Evolutionary conservation across 1,140 invertebrate species (phyloP), one percentile per base, ranked within the genome.

Genomic region (Cherax quadricarinatus): DNA sequence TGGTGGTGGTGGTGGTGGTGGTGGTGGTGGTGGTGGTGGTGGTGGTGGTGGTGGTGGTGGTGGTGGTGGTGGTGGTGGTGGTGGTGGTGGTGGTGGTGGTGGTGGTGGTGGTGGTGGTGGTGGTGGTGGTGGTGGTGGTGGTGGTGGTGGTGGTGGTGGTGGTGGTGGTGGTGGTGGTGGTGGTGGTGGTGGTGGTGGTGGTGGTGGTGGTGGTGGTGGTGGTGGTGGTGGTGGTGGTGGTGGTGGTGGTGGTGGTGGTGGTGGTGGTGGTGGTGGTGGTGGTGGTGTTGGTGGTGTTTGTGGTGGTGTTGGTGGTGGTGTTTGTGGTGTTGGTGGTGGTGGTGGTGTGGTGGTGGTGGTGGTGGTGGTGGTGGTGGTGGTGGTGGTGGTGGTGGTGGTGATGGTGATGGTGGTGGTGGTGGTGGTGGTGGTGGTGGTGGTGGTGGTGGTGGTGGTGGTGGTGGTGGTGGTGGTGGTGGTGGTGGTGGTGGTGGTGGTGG

Each of bases 161-260:
- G 66, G 66, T 70, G 66, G n/a, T 70, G 66, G 66, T 70, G 66
- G 66, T 70, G 66, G 66, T 70, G 66, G 66, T 70, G 66, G 66
- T 70, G 66, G 66, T 70, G 66, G 66, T 70, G 66, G 66, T 70
- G 66, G 66, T 70, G 66, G 66, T 70, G 66, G 66, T 70, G 66
- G 66, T 70, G 66, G 66, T 70, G 66, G n/a, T 70, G 66, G 66
- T 70, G 66, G n/a, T 70, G 66, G 66, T 70, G 66, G 66, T 70
- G 66, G 66, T 70, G 66, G 66, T 70, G 66, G 66, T 70, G 66
- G 66, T 70, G 66, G 66, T 70, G 66, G 66, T 70, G 66, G 66
- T 70, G 66, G 66, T 70, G 66, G 66, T 70, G 66, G 66, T 70
- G 66, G 66, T 70, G 66, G 66, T 70, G 66, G 66, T 70, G 66